Conservation (phyloP, 2,797 vertebrate genomes). For the Fringilla coelebs region DNA sequence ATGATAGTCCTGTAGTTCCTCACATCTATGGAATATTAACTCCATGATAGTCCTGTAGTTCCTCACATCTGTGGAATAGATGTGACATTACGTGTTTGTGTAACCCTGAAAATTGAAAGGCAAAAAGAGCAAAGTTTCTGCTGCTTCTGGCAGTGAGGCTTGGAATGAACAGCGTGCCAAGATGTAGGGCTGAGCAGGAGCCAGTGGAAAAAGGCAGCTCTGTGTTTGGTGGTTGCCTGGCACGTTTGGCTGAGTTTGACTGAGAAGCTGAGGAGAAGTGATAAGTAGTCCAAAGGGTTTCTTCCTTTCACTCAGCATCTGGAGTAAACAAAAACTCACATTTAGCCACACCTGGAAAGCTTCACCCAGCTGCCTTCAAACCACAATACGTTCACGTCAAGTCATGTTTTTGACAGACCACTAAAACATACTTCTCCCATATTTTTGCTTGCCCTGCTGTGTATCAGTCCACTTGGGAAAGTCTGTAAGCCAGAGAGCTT, state of each 20-base stretch:
- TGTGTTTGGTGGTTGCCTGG: conserved; percentile 28
- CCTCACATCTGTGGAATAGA: not conserved
- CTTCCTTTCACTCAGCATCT: not conserved
- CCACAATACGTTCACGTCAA: not conserved
- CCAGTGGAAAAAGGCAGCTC: conserved; percentile 43
- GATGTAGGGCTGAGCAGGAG: conserved; percentile 54
- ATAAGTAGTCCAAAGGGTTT: conserved; percentile 1
- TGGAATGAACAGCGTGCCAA: conserved; percentile 14
- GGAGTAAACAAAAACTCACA: not conserved
- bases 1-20: not conserved
- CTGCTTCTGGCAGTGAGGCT: conserved; percentile 22
- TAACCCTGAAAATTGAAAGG: conserved; percentile 57
- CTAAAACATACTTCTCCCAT: not conserved
- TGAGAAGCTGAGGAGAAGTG: conserved; percentile 3
- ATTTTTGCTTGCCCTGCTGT: not conserved
- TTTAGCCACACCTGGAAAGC: not conserved
- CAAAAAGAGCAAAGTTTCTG: conserved; percentile 36
- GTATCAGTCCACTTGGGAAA: not conserved
- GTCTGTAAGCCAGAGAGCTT: not conserved
- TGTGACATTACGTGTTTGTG: conserved; percentile 7
- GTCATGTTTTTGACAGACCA: not conserved
- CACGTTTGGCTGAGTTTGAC: not conserved
- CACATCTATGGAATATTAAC: not conserved
- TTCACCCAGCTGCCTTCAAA: not conserved
- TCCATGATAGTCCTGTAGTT: not conserved